These are phyloP conservation scores for Clarias pachynema DNA, from an alignment of 2,797 vertebrate species.

Conservation along the genomic window DNA sequence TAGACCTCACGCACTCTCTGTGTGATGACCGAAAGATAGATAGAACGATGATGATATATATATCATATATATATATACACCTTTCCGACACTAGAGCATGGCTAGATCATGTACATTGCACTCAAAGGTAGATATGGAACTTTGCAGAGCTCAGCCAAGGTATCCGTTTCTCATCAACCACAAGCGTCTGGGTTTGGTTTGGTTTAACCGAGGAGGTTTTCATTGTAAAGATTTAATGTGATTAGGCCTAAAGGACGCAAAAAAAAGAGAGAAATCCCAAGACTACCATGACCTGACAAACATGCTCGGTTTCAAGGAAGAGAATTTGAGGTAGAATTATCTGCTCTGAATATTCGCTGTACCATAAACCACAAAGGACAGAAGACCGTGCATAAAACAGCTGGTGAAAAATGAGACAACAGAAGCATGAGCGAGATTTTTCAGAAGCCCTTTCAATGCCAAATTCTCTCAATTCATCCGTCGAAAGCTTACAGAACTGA, in stretches of 20 bases:
- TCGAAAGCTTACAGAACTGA: not conserved
- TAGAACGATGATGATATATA: constrained; percentile 24
- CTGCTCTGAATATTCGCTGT: not conserved
- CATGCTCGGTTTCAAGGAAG: not conserved
- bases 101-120: not conserved
- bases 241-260: not conserved
- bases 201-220: not conserved
- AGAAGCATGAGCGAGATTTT: not conserved
- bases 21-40: not conserved
- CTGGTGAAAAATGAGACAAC: not conserved
- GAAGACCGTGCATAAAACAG: constrained; percentile 13
- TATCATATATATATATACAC: constrained; percentile 3
- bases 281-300: not conserved
- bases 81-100: constrained; percentile 5
- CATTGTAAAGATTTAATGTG: not conserved
- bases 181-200: constrained; percentile 1
- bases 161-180: constrained; percentile 3
- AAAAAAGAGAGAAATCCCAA: constrained; percentile 5
- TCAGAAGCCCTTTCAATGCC: constrained; percentile 7
- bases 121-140: constrained; percentile 11
- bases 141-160: not conserved
- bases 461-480: constrained; percentile 15
- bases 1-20: constrained; percentile 5
- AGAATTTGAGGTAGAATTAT: not conserved
- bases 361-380: not conserved